These are phyloP conservation scores for Galeruca laticollis DNA, from an alignment of 2,888 invertebrate species.

Conservation along the genomic window DNA sequence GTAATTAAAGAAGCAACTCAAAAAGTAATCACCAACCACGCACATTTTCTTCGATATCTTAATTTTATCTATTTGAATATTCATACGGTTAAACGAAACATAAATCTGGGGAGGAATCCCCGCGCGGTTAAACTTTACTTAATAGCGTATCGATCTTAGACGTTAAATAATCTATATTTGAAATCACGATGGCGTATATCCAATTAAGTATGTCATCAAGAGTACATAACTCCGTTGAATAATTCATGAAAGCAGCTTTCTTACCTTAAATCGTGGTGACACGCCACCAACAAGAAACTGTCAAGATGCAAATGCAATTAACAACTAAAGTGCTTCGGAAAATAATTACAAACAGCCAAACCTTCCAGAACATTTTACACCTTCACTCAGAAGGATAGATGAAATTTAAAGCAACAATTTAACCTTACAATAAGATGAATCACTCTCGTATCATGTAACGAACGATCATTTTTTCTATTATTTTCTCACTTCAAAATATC, in stretches of 20 bases:
- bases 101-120: slow-evolving; percentile 42
- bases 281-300: slow-evolving; percentile 66
- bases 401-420: slow-evolving; percentile 38
- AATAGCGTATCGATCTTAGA: slow-evolving; percentile 61
- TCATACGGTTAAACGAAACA: slow-evolving; percentile 41
- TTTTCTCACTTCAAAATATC: too few relatives aligned
- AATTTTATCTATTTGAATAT: slow-evolving; percentile 44
- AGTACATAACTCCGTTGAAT: slow-evolving; percentile 62
- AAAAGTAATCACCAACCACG: slow-evolving; percentile 31
- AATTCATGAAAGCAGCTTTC: slow-evolving; percentile 66
- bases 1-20: slow-evolving; percentile 20
- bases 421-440: neutral
- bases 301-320: slow-evolving; percentile 68
- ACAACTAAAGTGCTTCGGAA: slow-evolving; percentile 65
- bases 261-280: slow-evolving; percentile 67
- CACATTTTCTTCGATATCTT: slow-evolving; percentile 35
- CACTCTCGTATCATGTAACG: too few relatives aligned
- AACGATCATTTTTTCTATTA: too few relatives aligned
- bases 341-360: slow-evolving; percentile 64
- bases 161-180: slow-evolving; percentile 65
- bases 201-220: slow-evolving; percentile 65
- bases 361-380: slow-evolving; percentile 26
- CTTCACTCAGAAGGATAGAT: slow-evolving; percentile 19
- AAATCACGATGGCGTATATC: slow-evolving; percentile 65
- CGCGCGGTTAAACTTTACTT: slow-evolving; percentile 36